Conservation (phyloP, 2,888 invertebrate genomes). For the Diarsia rubi region DNA sequence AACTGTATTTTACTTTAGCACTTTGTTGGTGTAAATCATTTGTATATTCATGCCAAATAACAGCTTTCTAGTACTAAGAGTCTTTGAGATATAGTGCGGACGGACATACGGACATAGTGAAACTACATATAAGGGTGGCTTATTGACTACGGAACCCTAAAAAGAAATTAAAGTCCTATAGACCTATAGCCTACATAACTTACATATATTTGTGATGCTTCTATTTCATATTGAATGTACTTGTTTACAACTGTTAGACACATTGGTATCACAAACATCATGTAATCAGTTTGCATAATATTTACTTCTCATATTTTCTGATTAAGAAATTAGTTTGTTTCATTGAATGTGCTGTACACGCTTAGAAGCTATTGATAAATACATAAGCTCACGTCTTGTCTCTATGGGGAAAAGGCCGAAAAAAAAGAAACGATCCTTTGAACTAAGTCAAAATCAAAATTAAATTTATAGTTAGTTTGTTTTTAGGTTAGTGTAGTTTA, state of each 20-base stretch:
- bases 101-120: too few species aligned
- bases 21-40: too few species aligned
- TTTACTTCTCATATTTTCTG: constrained; percentile 25
- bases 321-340: constrained; percentile 21
- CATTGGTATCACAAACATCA: constrained; percentile 34
- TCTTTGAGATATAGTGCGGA: too few species aligned
- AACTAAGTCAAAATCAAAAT: neutral
- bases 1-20: too few species aligned
- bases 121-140: too few species aligned
- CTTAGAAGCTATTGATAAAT: too few species aligned
- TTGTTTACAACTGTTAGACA: constrained; percentile 43
- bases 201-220: neutral
- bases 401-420: neutral
- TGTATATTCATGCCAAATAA: too few species aligned
- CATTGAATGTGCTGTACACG: neutral
- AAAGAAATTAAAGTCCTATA: neutral
- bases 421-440: neutral
- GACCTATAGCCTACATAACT: neutral
- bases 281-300: constrained; percentile 15
- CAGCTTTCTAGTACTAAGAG: too few species aligned
- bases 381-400: neutral
- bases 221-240: constrained; percentile 33
- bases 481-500: too few species aligned
- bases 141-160: too few species aligned
- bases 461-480: too few species aligned